phyloP scores from a whole-genome alignment of 2,888 invertebrate genomes.

The Nemoura dubitans region DNA sequence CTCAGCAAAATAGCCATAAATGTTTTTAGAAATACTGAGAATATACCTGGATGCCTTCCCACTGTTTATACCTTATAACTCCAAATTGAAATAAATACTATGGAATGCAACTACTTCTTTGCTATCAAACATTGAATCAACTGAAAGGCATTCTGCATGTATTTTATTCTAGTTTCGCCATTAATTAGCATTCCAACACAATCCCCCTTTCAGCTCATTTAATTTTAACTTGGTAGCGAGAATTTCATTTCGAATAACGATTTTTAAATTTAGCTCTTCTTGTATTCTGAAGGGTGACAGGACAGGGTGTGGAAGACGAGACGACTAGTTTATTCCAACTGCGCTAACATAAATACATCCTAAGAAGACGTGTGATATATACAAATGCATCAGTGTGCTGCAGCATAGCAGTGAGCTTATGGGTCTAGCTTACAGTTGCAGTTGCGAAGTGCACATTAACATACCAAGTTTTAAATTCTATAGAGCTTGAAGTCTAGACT shows the following conservation, averaged over 20 bases:
- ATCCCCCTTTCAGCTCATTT: background rate
- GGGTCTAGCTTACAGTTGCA: too few relatives aligned
- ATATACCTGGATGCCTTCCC: too few relatives aligned
- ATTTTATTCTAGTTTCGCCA: background rate
- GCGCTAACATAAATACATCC: background rate
- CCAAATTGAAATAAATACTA: too few relatives aligned
- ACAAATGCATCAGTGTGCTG: background rate
- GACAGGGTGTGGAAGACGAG: background rate
- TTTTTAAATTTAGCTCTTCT: conserved; percentile 7
- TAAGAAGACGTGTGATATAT: background rate
- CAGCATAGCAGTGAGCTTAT: too few relatives aligned
- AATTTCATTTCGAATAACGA: background rate
- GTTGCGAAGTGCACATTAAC: background rate
- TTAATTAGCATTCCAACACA: background rate
- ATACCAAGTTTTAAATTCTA: background rate
- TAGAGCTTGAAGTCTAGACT: background rate
- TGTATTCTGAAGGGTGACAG: background rate
- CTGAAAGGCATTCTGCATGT: too few relatives aligned
- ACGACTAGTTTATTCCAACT: background rate
- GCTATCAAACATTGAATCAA: background rate
- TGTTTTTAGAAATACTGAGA: too few relatives aligned
- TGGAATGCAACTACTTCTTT: background rate
- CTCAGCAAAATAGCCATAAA: too few relatives aligned
- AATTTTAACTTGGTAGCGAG: conserved; percentile 4
- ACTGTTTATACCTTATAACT: too few relatives aligned